Evolutionary conservation across 2,888 invertebrate genomes (phyloP), one percentile per base, ranked within the genome.

Genomic region (Philereme transversata): DNA sequence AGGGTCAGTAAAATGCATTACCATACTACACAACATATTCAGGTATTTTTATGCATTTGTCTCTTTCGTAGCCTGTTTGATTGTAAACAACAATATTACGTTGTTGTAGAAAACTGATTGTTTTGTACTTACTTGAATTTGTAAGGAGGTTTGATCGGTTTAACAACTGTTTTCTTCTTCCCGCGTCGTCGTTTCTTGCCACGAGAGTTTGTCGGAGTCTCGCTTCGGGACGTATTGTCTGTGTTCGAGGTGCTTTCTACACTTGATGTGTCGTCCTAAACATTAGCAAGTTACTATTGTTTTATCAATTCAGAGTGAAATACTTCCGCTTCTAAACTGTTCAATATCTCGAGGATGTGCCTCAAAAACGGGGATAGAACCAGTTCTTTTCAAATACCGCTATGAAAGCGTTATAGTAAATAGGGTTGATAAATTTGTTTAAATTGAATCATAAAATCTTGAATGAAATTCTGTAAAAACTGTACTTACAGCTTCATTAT

Each of bases 181-280:
- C 95, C 93, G 48, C 94, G 88, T 65, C 93, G 81, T 8, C 93
- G 92, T 77, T 93, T 93, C 45, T 93, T 90, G 3, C 93, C 94
- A 41, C 94, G 90, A 49, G 94, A 93, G 68, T 95, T 95, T 8
- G 96, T 96, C 2, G 97, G 97, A 33, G 97, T 97, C 75, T 96
- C 97, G 84, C 97, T 97, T 47, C 96, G 92, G 52, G 96, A 96
- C 44, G 96, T 96, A 71, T 96, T 97, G 77, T 96, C 96, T 35
- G 96, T 96, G 22, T 96, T 96, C 4, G 96, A 95, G 34, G 96
- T 95, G 79, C 97, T 97, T 63, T 96, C 95, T 57, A 96, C 95
- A 80, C 97, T 97, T 4, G 96, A 96, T 53, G 96, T 95, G 81
- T 97, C 97, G 85, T 97, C 93, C 93, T 93, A 64, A 50, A 67